These are phyloP conservation scores for Coranthus polyacanthus DNA, from an alignment of 2,797 vertebrate genomes.

Conservation along the genomic window DNA sequence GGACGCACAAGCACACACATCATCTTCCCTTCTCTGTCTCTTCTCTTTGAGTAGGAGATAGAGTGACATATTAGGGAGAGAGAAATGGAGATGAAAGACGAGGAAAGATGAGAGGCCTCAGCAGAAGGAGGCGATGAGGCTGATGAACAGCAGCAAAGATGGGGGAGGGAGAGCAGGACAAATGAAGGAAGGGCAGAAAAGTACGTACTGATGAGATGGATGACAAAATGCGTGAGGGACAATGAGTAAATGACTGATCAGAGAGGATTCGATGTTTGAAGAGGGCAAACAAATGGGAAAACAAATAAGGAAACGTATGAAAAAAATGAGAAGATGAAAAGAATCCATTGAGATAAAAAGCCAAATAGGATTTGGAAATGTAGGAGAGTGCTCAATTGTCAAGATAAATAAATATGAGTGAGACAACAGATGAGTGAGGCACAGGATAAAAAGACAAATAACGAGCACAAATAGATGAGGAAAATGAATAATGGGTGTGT, in stretches of 20 bases:
- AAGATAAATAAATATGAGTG: background rate
- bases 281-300: background rate
- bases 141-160: slow-evolving; percentile 16
- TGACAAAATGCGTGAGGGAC: background rate
- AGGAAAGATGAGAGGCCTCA: slow-evolving; percentile 34
- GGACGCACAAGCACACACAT: slow-evolving; percentile 1
- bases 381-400: background rate
- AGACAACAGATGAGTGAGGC: background rate
- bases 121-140: slow-evolving; percentile 15
- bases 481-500: background rate
- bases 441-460: background rate
- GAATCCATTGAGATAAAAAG: background rate
- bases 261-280: background rate
- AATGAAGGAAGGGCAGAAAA: background rate
- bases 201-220: background rate
- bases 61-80: slow-evolving; percentile 17
- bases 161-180: background rate
- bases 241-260: slow-evolving; percentile 15
- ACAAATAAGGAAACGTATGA: background rate
- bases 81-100: slow-evolving; percentile 18
- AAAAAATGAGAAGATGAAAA: background rate
- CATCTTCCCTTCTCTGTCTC: background rate
- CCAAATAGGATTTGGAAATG: background rate
- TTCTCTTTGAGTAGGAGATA: slow-evolving; percentile 35
- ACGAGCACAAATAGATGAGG: too few relatives aligned